A percentile compares a stretch with the other conserved stretches of the same genome.
Conservation (phyloP, 37 sponge, comb jelly and placozoan genomes). For the Cladorhizidae sp. region DNA sequence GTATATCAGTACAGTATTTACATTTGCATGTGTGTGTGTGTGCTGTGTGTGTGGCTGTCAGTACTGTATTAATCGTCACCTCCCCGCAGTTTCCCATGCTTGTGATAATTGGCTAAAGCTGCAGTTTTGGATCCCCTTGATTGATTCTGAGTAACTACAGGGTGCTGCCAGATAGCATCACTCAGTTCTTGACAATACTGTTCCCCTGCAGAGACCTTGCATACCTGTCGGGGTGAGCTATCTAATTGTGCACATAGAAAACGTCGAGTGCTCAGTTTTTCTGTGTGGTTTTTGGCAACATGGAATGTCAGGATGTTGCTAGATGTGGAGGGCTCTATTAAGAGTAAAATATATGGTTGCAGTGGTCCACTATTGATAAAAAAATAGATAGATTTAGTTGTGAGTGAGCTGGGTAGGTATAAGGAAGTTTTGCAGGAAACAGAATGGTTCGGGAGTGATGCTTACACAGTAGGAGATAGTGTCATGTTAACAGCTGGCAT, state of each 20-base stretch:
- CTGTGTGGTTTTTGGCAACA: conserved; percentile 13
- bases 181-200: too few species aligned
- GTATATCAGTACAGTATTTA: too few species aligned
- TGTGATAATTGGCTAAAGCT: too few species aligned
- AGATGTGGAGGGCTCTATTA: conserved; percentile 1
- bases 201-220: conserved; percentile 57
- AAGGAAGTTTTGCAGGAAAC: conserved; percentile 21
- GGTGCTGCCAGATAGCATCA: too few species aligned
- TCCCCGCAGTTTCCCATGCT: too few species aligned
- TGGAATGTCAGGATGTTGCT: conserved; percentile 27
- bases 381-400: conserved; percentile 1
- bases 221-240: conserved; percentile 22
- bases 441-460: conserved; percentile 22
- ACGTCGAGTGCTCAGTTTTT: not conserved
- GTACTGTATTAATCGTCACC: too few species aligned
- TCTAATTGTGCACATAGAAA: conserved; percentile 3
- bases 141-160: too few species aligned
- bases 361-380: not conserved
- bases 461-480: too few species aligned
- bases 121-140: too few species aligned
- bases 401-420: conserved; percentile 11
- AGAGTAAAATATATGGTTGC: conserved; percentile 2
- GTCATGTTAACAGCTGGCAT: too few species aligned
- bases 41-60: too few species aligned
- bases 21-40: too few species aligned